Base-by-base conservation (phyloP, 2,888 invertebrate genomes). In the Copidosoma aretas region DNA sequence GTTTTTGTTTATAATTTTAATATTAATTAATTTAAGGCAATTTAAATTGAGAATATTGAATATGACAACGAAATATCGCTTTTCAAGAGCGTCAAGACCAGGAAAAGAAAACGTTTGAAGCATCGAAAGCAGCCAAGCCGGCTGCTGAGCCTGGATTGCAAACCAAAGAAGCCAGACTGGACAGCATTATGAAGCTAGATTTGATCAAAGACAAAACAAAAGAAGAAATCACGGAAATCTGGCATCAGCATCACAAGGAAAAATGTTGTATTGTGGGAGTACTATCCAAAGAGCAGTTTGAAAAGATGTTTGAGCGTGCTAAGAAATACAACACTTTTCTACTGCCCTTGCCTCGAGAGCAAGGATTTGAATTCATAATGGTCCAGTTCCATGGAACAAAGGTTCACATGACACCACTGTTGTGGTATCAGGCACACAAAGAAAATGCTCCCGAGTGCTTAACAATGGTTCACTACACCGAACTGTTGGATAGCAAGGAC, bases 391-490 rank as follows among this genome's bases (percentile, higher is more conserved):
- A 87, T 52, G 89, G 88, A 2, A 89, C 91, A 74, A 86, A 91
- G 58, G 89, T 92, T 22, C 94, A 95, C 81, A 93, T 95, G 81
- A 95, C 95, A 1, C 93, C 95, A 0, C 84, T 95, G 12, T 85
- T 94, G 49, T 93, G 93, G 77, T 95, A 91, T 83, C 95, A 95
- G 87, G 89, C 92, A 1, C 93, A 94, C 78, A 91, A 92, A 78
- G 95, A 94, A 83, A 94, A 94, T 84, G 93, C 95, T 0, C 94
- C 95, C 0, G 94, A 94, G 82, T 94, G 94, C 80, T 85, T 95
- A 32, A 92, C 91, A 1, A 86, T 95, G 78, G 88, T 89, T 1
- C 92, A 94, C 82, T 95, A 92, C 77, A 88, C 89, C 0, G 95
- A 95, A 79, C 86, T 93, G 2, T 84, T 85, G 74, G 86, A 88